Evolutionary conservation across 2,888 invertebrate species (phyloP), one percentile per base, ranked within the genome.

Genomic region (Acronicta aceris): DNA sequence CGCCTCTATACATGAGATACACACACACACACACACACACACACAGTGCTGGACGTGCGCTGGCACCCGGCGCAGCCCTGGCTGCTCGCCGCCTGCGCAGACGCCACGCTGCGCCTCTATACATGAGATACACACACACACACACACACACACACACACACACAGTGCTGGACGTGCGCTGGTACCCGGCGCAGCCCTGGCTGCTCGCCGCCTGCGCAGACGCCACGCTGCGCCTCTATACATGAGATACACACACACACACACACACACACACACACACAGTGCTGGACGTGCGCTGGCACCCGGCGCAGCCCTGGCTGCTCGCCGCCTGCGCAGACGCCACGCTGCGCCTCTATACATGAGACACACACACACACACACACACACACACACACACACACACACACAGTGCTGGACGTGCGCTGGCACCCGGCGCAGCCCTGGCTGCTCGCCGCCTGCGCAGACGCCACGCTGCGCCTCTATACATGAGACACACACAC

Each of bases 141-240:
- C n/a, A n/a, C n/a, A n/a, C n/a, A n/a, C n/a, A n/a, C n/a, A n/a
- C n/a, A n/a, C n/a, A n/a, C n/a, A n/a, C n/a, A n/a, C n/a, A n/a
- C n/a, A n/a, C n/a, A n/a, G 97, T 98, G 77, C 95, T 99, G 77
- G 98, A 97, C 85, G 97, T 99, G 54, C 95, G 96, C 77, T 99
- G 98, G 95, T 99, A 99, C 95, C 99, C 99, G 10, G 95, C 96
- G 76, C 99, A 99, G 92, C 99, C 99, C 0, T 99, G 99, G 99
- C 96, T 99, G 60, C 97, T 99, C 87, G 98, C 98, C 50, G 97
- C 98, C 57, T 98, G 98, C 59, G 99, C 99, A 6, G 99, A 99
- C 95, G 92, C 95, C 74, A 98, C 98, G 7, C 96, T 99, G 78
- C 95, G 98, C 73, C 96, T 99, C 71, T 99, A 97, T 94, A 97